A percentile compares a stretch with the other conserved stretches of the same genome.
Evolutionary conservation across 2,888 invertebrate genomes (phyloP).

Genomic region (Agrochola circellaris): DNA sequence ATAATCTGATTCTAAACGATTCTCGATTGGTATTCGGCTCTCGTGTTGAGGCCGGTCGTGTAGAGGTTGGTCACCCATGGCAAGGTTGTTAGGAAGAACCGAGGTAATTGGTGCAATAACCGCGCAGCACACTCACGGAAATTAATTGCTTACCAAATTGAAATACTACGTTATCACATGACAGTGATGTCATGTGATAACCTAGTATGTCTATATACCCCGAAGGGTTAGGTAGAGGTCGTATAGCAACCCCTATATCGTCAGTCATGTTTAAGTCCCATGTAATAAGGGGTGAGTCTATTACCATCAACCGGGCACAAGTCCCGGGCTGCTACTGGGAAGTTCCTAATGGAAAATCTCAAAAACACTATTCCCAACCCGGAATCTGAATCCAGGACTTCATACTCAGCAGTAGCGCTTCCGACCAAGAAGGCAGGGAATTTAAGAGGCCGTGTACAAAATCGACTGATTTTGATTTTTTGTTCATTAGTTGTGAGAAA

Average conservation of each 20-base stretch:
- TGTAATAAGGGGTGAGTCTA: not conserved
- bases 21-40: slow-evolving; percentile 61
- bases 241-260: not conserved
- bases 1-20: slow-evolving; percentile 60
- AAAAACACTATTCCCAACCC: not conserved
- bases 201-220: too few relatives aligned
- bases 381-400: too few relatives aligned
- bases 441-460: too few relatives aligned
- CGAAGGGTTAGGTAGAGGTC: not conserved
- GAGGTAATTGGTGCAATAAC: slow-evolving; percentile 60
- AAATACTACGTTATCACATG: not conserved
- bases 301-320: not conserved
- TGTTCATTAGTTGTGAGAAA: too few relatives aligned
- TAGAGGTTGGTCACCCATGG: slow-evolving; percentile 60
- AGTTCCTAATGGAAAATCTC: not conserved
- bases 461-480: too few relatives aligned
- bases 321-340: not conserved
- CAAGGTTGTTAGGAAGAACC: slow-evolving; percentile 62
- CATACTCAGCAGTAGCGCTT: too few relatives aligned
- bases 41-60: slow-evolving; percentile 57
- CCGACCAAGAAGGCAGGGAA: too few relatives aligned
- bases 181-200: too few relatives aligned
- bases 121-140: slow-evolving; percentile 14
- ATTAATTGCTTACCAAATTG: not conserved
- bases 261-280: not conserved